Evolutionary conservation across 2,113 vertebrate species (phyloP).

Genomic region (Bos taurus): DNA sequence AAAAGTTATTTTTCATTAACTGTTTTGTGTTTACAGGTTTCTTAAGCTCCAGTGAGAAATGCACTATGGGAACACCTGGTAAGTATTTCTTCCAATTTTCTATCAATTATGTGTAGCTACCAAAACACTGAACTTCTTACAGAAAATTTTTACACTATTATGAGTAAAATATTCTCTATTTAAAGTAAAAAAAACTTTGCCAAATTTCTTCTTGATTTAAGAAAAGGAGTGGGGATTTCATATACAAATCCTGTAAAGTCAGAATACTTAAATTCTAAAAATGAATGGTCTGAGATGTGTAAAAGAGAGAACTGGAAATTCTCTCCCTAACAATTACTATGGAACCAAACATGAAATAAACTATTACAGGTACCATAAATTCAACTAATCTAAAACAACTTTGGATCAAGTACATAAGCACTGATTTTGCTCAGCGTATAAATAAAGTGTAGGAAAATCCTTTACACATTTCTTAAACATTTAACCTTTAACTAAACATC

Average conservation of each 20-base stretch:
- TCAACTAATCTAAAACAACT: constrained; percentile 31
- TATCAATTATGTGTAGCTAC: neutral
- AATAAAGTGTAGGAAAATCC: neutral
- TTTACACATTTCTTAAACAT: constrained; percentile 22
- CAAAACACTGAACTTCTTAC: neutral
- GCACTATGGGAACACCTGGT: neutral
- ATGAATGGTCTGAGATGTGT: neutral
- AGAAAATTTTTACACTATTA: neutral
- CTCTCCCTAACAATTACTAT: neutral
- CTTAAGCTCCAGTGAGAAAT: neutral
- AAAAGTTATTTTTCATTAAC: constrained; percentile 23
- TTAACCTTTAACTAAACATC: constrained; percentile 7
- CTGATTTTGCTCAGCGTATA: neutral
- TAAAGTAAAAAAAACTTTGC: constrained; percentile 25
- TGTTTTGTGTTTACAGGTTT: neutral
- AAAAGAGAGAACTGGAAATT: neutral
- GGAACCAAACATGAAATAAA: neutral
- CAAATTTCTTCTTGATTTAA: neutral
- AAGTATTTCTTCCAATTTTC: constrained; percentile 14
- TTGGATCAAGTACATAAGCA: constrained; percentile 18
- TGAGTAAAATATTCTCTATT: constrained; percentile 4
- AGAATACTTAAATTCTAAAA: constrained; percentile 20
- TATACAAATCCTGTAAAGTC: constrained; percentile 2
- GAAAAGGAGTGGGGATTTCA: neutral
- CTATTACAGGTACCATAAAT: neutral